phyloP scores from a whole-genome alignment of 2,888 invertebrate genomes.

The Micropterix aruncella region DNA sequence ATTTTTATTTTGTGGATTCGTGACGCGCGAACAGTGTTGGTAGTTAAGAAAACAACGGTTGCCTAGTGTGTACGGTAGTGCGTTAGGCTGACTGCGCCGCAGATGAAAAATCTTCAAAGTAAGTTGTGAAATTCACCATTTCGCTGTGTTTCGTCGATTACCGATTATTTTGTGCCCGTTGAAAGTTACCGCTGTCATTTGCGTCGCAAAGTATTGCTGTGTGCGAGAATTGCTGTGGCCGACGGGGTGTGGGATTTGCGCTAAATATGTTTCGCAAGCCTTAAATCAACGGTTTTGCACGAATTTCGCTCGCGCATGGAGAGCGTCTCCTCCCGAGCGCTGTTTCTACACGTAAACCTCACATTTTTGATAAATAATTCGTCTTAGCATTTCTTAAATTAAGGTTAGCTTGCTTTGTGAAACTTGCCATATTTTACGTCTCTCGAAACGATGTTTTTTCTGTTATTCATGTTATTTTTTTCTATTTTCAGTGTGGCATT shows the following conservation, averaged over 20 bases:
- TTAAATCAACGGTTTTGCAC: neutral
- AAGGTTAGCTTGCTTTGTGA: neutral
- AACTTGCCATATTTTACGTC: too few species aligned
- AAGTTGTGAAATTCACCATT: conserved; percentile 16
- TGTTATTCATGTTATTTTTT: neutral
- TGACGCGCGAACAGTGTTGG: too few species aligned
- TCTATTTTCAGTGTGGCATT: conserved; percentile 32
- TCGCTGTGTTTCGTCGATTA: too few species aligned
- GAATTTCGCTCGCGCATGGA: neutral
- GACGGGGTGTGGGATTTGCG: conserved; percentile 11
- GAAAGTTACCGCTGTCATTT: too few species aligned
- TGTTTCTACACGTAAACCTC: neutral
- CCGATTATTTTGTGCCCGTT: too few species aligned
- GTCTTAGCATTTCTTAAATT: too few species aligned
- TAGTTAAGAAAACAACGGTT: conserved; percentile 39
- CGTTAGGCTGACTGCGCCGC: conserved; percentile 49
- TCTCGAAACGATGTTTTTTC: neutral
- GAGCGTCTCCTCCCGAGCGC: too few species aligned
- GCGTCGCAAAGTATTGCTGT: neutral
- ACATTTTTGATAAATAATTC: neutral
- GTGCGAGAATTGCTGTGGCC: neutral
- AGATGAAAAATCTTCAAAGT: conserved; percentile 37
- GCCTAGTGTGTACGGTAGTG: conserved; percentile 41
- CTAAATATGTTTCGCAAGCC: conserved; percentile 7
- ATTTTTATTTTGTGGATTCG: too few species aligned